These are phyloP conservation scores for Drosophila meridionalis DNA, from an alignment of 2,888 invertebrate genomes.

Conservation along the genomic window DNA sequence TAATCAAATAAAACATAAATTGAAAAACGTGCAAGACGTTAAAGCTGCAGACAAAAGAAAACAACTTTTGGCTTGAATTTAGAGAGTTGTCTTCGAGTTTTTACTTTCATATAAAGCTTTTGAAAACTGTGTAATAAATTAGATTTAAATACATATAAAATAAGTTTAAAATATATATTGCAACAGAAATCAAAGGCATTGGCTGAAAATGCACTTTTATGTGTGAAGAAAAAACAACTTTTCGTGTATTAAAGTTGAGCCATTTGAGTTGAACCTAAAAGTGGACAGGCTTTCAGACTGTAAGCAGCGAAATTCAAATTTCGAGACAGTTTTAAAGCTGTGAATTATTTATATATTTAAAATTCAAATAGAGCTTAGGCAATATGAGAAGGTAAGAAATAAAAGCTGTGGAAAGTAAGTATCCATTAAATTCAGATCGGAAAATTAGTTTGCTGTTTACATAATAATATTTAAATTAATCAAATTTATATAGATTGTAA, in stretches of 20 bases:
- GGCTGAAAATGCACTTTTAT: not conserved
- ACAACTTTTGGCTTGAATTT: not conserved
- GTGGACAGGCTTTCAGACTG: not conserved
- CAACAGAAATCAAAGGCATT: not conserved
- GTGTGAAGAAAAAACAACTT: not conserved
- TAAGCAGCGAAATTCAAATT: not conserved
- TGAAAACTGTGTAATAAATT: conserved; percentile 1
- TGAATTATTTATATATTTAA: not conserved
- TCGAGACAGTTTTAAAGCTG: not conserved
- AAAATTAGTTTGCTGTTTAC: too few species aligned
- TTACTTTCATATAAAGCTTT: not conserved
- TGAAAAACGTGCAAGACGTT: not conserved
- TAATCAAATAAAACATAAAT: conserved; percentile 2
- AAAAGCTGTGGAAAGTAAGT: not conserved
- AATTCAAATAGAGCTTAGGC: not conserved
- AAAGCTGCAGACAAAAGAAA: not conserved
- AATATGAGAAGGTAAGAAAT: not conserved
- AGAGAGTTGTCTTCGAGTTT: not conserved
- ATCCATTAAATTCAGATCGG: not conserved
- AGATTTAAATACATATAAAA: not conserved
- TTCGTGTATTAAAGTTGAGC: not conserved
- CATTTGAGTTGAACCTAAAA: not conserved
- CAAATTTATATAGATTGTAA: too few species aligned
- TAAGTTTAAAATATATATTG: not conserved
- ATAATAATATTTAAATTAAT: too few species aligned